Percentiles rank a stretch among this genome's conserved stretches.
These are phyloP conservation scores for Chloroceryle aenea DNA, from an alignment of 2,113 vertebrate species.

Conservation along the genomic window DNA sequence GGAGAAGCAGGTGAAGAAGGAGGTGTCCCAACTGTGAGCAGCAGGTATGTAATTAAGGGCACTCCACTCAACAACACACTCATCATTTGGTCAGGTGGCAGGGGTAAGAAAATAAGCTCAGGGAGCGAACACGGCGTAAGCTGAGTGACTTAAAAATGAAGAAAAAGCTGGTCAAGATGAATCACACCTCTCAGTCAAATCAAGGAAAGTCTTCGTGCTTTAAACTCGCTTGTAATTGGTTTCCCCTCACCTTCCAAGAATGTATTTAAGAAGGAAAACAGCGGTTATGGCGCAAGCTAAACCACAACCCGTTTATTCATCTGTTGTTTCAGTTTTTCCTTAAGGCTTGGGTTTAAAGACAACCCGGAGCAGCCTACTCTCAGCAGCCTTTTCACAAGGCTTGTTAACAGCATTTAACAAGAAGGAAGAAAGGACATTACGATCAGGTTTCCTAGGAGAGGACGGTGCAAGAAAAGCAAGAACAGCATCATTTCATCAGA, in stretches of 20 bases:
- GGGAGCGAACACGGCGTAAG: not conserved
- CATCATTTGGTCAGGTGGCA: not conserved
- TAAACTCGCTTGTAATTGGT: not conserved
- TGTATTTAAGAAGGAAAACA: not conserved
- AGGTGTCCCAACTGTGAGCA: not conserved
- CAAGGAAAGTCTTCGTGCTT: not conserved
- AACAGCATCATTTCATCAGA: not conserved
- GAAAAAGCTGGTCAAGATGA: not conserved
- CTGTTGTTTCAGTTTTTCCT: slow-evolving; percentile 34
- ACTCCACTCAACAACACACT: accelerated
- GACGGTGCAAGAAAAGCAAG: not conserved
- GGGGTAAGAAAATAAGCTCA: not conserved
- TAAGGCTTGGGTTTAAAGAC: not conserved
- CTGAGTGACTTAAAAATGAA: not conserved
- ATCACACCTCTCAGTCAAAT: not conserved
- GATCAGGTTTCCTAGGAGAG: not conserved
- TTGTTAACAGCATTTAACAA: not conserved
- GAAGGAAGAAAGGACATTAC: not conserved
- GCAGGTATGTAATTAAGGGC: not conserved
- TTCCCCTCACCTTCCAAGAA: not conserved
- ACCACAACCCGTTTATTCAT: not conserved
- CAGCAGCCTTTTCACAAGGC: not conserved
- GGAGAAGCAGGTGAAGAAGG: not conserved
- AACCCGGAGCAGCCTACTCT: not conserved
- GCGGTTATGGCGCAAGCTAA: not conserved